A percentile compares a stretch with the other conserved stretches of the same genome.
These are phyloP conservation scores for Erinaceus europaeus DNA, from an alignment of 2,113 vertebrate species.

Conservation along the genomic window DNA sequence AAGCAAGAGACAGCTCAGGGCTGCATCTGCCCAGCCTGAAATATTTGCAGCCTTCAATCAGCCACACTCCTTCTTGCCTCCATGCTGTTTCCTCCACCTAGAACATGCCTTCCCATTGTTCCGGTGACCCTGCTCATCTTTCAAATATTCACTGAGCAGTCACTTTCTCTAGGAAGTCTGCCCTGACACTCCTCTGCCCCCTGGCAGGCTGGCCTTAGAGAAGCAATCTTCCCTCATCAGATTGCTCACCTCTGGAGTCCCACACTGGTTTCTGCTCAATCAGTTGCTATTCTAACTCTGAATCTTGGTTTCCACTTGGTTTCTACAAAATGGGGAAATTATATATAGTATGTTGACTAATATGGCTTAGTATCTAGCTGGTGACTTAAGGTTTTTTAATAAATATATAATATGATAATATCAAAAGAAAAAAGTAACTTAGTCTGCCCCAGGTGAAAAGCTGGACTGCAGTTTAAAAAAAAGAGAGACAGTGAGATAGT, in stretches of 20 bases:
- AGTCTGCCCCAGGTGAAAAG: background rate
- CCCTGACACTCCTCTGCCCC: background rate
- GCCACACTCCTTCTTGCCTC: background rate
- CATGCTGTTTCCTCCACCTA: background rate
- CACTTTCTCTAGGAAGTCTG: background rate
- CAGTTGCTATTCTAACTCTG: background rate
- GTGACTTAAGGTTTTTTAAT: background rate
- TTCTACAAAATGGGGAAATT: background rate
- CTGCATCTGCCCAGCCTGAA: background rate
- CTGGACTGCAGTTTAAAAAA: background rate
- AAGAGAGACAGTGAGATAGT: too few species aligned
- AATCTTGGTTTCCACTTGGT: conserved; percentile 29
- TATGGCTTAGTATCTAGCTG: background rate
- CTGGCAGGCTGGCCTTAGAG: background rate
- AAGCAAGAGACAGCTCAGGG: background rate
- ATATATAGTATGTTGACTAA: background rate
- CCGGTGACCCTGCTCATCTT: background rate
- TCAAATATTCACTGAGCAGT: background rate
- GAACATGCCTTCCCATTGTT: background rate
- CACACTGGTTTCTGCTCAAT: background rate
- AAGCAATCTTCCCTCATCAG: background rate
- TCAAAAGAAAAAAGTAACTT: conserved; percentile 15
- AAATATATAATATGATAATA: background rate
- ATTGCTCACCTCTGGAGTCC: too few species aligned
- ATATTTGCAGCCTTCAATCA: background rate